Evolutionary conservation across 1,140 invertebrate species (phyloP).

Genomic region (Ceratina japonica): DNA sequence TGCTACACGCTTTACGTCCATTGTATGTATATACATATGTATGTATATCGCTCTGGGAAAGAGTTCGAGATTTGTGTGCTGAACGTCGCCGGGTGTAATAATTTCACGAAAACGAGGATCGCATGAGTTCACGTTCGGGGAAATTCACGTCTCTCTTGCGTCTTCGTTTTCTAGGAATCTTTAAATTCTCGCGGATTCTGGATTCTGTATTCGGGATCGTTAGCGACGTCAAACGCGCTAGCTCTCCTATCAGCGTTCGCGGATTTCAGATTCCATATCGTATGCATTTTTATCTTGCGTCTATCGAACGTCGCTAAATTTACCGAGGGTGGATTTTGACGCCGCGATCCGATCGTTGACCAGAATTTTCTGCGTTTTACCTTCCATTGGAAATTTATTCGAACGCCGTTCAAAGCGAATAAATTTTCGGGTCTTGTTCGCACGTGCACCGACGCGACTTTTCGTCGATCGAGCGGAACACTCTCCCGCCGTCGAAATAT

Average conservation of each 20-base stretch:
- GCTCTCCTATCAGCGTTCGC: background rate
- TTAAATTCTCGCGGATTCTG: background rate
- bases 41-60: no score
- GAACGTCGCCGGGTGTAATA: conserved; percentile 15
- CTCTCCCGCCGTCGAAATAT: conserved; percentile 22
- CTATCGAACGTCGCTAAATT: conserved; percentile 16
- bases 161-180: background rate
- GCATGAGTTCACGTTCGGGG: background rate
- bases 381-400: conserved; percentile 53
- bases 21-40: no score
- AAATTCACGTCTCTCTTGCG: background rate
- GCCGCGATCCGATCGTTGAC: background rate
- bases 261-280: no score
- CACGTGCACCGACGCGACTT: background rate
- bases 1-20: no score
- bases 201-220: background rate
- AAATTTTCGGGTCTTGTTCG: conserved; percentile 40
- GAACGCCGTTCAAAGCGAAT: conserved; percentile 25
- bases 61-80: conserved; percentile 21
- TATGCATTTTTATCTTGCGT: background rate
- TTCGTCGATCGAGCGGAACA: background rate
- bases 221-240: background rate
- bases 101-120: conserved; percentile 40
- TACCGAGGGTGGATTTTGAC: conserved; percentile 14
- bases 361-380: no score